Evolutionary conservation across 2,113 vertebrate genomes (phyloP).

Genomic region (Cryptomyrus ogoouensis): DNA sequence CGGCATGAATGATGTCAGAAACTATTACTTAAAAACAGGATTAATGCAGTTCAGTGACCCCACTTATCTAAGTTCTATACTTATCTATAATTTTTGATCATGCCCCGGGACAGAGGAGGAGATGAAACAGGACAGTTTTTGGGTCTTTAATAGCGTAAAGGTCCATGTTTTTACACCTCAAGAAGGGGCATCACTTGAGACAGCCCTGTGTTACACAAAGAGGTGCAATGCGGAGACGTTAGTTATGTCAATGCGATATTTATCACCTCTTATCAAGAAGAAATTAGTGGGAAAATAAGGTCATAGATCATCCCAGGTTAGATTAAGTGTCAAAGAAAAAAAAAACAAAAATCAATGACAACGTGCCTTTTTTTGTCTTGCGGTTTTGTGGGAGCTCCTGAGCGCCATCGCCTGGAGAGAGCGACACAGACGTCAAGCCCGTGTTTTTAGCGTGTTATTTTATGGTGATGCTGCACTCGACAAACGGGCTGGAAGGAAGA

Average conservation of each 20-base stretch:
- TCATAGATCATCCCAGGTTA: constrained; percentile 66
- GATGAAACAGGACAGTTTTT: neutral
- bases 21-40: neutral
- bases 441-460: constrained; percentile 33
- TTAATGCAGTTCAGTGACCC: neutral
- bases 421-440: constrained; percentile 36
- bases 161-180: constrained; percentile 50
- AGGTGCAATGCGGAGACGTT: constrained; percentile 52
- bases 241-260: constrained; percentile 69
- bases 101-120: neutral
- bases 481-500: constrained; percentile 14
- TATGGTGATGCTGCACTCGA: constrained; percentile 21
- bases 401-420: constrained; percentile 48
- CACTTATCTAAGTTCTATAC: neutral
- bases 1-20: neutral
- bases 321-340: constrained; percentile 61
- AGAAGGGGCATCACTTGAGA: constrained; percentile 37
- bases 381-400: constrained; percentile 38
- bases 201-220: constrained; percentile 54
- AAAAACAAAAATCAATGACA: constrained; percentile 58
- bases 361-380: constrained; percentile 32
- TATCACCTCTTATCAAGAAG: constrained; percentile 72
- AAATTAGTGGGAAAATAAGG: constrained; percentile 73
- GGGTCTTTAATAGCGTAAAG: constrained; percentile 33
- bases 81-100: neutral